A percentile compares a stretch with the other conserved stretches of the same genome.
phyloP scores from a whole-genome alignment of 2,113 vertebrate species.

The Pseudopipra pipra region DNA sequence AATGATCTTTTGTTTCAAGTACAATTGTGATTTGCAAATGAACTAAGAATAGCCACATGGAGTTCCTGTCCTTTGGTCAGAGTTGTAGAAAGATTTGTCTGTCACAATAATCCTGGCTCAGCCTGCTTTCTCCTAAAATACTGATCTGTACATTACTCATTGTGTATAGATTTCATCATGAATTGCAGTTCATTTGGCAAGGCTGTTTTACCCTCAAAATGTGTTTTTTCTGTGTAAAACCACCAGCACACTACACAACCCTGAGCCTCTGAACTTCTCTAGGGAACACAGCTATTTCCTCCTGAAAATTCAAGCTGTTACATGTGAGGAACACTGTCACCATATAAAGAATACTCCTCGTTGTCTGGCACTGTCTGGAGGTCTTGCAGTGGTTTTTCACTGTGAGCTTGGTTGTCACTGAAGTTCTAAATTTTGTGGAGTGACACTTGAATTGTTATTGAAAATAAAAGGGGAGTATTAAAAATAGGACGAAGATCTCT shows the following conservation, averaged over 20 bases:
- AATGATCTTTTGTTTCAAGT: neutral
- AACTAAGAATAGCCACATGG: neutral
- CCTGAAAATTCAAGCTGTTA: neutral
- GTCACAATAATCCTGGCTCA: neutral
- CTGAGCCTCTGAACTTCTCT: neutral
- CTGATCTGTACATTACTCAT: neutral
- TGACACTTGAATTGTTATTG: neutral
- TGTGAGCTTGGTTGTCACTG: neutral
- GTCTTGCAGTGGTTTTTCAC: neutral
- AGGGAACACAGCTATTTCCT: neutral
- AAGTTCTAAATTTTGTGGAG: neutral
- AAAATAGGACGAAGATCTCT: neutral
- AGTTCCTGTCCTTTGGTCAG: neutral
- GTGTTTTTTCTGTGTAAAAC: neutral
- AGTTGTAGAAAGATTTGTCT: neutral
- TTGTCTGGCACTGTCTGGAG: neutral
- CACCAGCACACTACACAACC: neutral
- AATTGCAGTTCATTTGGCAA: neutral
- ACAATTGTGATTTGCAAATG: neutral
- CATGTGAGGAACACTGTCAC: rapidly evolving
- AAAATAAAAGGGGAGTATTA: neutral
- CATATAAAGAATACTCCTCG: neutral
- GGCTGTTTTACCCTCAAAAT: neutral
- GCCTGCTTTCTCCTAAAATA: neutral
- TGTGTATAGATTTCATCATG: neutral